These are phyloP conservation scores for Mantis religiosa DNA, from an alignment of 2,888 invertebrate genomes.

Conservation along the genomic window DNA sequence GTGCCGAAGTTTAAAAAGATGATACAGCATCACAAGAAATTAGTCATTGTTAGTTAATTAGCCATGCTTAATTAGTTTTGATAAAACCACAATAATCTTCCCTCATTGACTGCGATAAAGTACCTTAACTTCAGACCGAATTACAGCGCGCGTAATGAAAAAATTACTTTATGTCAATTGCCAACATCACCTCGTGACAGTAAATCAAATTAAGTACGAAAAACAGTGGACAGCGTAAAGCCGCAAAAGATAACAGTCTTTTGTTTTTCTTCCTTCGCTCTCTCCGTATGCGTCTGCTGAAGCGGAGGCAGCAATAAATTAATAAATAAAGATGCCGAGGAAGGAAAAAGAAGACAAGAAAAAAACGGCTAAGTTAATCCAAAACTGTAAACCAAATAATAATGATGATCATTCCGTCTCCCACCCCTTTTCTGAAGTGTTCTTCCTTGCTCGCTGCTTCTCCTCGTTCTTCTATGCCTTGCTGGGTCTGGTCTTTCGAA, in stretches of 20 bases:
- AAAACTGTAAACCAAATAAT: slow-evolving; percentile 17
- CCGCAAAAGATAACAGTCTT: not conserved
- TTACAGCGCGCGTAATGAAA: not conserved
- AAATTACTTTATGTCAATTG: not conserved
- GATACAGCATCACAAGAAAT: not conserved
- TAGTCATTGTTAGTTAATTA: not conserved
- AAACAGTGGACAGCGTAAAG: not conserved
- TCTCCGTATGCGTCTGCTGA: slow-evolving; percentile 5
- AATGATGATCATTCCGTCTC: not conserved
- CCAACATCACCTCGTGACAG: not conserved
- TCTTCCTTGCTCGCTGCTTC: not conserved
- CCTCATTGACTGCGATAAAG: not conserved
- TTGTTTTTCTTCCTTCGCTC: not conserved
- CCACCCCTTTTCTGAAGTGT: slow-evolving; percentile 6
- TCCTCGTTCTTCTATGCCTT: slow-evolving; percentile 1
- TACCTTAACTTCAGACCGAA: not conserved
- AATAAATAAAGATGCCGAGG: slow-evolving; percentile 13
- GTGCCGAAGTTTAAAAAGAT: too few species aligned
- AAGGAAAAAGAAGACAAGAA: not conserved
- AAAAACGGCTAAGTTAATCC: slow-evolving; percentile 6
- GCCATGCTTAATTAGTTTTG: not conserved
- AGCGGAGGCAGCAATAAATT: slow-evolving; percentile 20
- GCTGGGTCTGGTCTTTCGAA: slow-evolving; percentile 14
- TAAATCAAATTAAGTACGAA: slow-evolving; percentile 10
- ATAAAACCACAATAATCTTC: not conserved